Evolutionary conservation across 1,140 invertebrate genomes (phyloP).

Genomic region (Argopecten irradians): DNA sequence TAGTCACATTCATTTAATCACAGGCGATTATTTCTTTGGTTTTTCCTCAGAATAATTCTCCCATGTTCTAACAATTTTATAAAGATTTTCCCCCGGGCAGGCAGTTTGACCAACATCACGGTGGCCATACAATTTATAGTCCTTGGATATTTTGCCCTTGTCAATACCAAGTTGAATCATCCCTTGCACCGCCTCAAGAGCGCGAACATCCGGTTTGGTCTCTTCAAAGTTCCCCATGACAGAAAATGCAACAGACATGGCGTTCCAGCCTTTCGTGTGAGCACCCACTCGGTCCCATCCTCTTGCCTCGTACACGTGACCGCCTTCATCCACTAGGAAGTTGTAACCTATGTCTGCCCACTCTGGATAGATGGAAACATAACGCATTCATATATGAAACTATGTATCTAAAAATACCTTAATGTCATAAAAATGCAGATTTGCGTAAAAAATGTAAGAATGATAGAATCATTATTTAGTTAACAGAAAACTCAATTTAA

Average conservation of each 20-base stretch:
- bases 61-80: constrained; percentile 79
- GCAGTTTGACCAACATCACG: constrained; percentile 56
- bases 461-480: too few relatives aligned
- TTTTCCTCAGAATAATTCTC: background rate
- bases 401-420: too few relatives aligned
- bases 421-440: too few relatives aligned
- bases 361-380: too few relatives aligned
- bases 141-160: constrained; percentile 48
- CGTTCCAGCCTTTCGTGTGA: constrained; percentile 81
- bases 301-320: constrained; percentile 62
- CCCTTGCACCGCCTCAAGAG: constrained; percentile 53
- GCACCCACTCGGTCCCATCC: constrained; percentile 57
- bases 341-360: constrained; percentile 62
- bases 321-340: constrained; percentile 64
- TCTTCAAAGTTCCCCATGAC: constrained; percentile 81
- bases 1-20: too few relatives aligned
- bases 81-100: constrained; percentile 74
- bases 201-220: constrained; percentile 48
- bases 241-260: constrained; percentile 28
- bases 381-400: too few relatives aligned
- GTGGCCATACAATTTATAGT: constrained; percentile 63
- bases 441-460: too few relatives aligned
- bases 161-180: constrained; percentile 55
- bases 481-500: too few relatives aligned
- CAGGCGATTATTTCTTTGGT: background rate